Percentiles rank a stretch among this genome's conserved stretches.
phyloP scores from a whole-genome alignment of 1,140 invertebrate species.

The Holcopasites calliopsidis region DNA sequence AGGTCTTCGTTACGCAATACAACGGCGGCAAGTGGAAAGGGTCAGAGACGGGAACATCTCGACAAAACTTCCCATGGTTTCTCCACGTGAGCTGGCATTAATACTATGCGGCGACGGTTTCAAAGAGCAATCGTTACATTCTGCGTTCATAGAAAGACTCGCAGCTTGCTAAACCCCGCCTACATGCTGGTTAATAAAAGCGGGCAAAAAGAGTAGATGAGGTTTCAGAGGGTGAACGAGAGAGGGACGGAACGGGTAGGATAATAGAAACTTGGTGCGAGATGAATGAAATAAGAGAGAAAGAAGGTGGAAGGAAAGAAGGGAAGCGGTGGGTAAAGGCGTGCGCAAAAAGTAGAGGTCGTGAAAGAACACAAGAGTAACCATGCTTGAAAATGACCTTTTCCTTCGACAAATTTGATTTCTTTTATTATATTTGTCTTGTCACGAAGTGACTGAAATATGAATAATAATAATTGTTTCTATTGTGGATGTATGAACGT shows the following conservation, averaged over 20 bases:
- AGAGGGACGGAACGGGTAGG: not conserved
- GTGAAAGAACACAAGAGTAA: constrained; percentile 42
- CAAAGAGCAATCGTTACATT: constrained; percentile 71
- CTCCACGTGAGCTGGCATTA: constrained; percentile 40
- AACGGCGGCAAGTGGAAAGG: constrained; percentile 41
- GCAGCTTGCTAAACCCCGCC: constrained; percentile 29
- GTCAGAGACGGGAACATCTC: constrained; percentile 59
- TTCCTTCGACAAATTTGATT: constrained; percentile 67
- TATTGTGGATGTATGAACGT: constrained; percentile 6
- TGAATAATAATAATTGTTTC: constrained; percentile 59
- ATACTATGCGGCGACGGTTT: constrained; percentile 62
- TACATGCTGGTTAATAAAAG: constrained; percentile 60
- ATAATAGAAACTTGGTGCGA: constrained; percentile 22
- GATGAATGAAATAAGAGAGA: not conserved
- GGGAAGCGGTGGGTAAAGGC: constrained; percentile 5
- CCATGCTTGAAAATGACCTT: constrained; percentile 60
- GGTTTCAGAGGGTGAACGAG: not conserved
- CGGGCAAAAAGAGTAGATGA: constrained; percentile 25
- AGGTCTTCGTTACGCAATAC: constrained; percentile 29
- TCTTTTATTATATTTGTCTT: constrained; percentile 66
- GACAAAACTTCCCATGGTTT: constrained; percentile 24
- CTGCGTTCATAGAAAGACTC: constrained; percentile 63
- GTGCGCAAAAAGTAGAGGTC: constrained; percentile 36
- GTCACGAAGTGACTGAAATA: constrained; percentile 55
- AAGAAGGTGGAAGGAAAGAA: not conserved